Evolutionary conservation across 2,888 invertebrate genomes (phyloP), one percentile per base, ranked within the genome.

Genomic region (Drosophila meridiana): DNA sequence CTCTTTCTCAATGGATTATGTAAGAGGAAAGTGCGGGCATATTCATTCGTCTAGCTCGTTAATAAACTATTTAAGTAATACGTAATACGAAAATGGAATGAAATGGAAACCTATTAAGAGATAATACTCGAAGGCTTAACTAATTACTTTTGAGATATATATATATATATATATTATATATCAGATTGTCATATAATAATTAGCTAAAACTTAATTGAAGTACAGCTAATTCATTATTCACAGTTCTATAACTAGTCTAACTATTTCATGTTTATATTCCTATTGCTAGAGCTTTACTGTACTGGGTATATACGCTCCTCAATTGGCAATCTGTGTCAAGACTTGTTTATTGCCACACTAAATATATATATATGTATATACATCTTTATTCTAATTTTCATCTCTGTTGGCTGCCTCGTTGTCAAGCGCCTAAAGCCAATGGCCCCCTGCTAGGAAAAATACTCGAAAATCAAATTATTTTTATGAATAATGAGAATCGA

Each of bases 311-410:
- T 9, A 42, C 40, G 9, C 30, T 56, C 30, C 40, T 42, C 42
- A 32, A 42, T 56, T 56, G 56, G n/a, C 38, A 42, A 30, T 56
- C 26, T 61, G 60, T 57, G 48, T 50, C 66, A 66, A 59, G 48
- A 48, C 32, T 43, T 70, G 50, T 60, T 45, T 58, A 43, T 60
- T 58, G 55, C 55, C 38, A 32, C n/a, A 42, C 48, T 74, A 63
- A 59, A 69, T 32, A 56, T 56, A 56, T 5, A 11, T 36, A 36
- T 62, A 73, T 14, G 59, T 58, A 59, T 13, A 30, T 40, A 30
- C 8, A 40, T 40, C 26, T 62, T 32, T 59, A 47, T 58, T 74
- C 59, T 64, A 57, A 64, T 69, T 74, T 69, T 69, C 56, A 56
- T 36, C 43, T 52, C n/a, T 3, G 38, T 28, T 55, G 50, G 56